phyloP scores from a whole-genome alignment of 2,797 vertebrate species.

The Sebastes baramenuke region DNA sequence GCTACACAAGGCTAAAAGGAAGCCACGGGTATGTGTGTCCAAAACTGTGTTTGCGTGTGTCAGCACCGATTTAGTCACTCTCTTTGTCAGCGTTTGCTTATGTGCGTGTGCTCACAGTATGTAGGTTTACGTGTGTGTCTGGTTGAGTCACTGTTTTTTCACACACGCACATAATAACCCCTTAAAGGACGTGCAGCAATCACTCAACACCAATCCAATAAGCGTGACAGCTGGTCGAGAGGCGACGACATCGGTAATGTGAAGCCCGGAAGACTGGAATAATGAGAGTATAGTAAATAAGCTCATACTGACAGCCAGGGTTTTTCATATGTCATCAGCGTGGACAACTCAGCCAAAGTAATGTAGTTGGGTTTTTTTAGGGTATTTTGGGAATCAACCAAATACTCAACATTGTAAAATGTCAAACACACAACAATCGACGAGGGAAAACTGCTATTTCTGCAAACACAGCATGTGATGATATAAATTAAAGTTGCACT shows the following conservation, averaged over 20 bases:
- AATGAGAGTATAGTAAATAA: slow-evolving; percentile 62
- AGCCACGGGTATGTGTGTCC: slow-evolving; percentile 15
- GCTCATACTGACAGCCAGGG: slow-evolving; percentile 60
- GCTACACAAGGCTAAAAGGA: slow-evolving; percentile 33
- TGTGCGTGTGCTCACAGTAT: background rate
- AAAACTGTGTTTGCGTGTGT: slow-evolving; percentile 27
- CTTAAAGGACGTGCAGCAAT: slow-evolving; percentile 45
- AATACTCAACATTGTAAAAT: background rate
- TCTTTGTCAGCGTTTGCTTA: slow-evolving; percentile 19
- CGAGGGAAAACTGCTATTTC: background rate
- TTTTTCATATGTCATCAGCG: slow-evolving; percentile 39
- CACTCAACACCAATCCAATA: slow-evolving; percentile 70
- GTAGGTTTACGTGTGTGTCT: background rate
- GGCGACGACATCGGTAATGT: slow-evolving; percentile 36
- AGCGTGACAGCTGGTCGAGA: slow-evolving; percentile 58
- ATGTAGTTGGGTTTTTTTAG: background rate
- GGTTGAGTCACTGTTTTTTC: slow-evolving; percentile 30
- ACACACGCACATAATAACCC: slow-evolving; percentile 27
- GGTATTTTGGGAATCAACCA: background rate
- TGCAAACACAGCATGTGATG: background rate
- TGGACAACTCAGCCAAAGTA: background rate
- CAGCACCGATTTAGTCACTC: slow-evolving; percentile 7
- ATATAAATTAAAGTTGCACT: background rate
- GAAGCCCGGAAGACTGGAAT: slow-evolving; percentile 40
- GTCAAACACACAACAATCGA: background rate